Evolutionary conservation across 2,113 vertebrate species (phyloP), one percentile per base, ranked within the genome.

Genomic region (Emydocephalus ijimae): DNA sequence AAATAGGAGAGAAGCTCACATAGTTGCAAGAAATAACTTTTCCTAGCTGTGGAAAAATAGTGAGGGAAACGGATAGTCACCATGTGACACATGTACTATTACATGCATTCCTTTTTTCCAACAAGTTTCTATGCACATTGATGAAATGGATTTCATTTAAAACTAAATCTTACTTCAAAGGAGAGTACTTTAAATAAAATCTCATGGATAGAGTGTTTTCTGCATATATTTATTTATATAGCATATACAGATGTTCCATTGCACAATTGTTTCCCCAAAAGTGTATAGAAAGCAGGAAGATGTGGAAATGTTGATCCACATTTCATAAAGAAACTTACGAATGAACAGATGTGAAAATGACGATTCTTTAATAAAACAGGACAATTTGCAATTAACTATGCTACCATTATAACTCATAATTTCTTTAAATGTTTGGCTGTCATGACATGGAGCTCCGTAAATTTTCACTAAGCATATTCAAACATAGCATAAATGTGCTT

Each of bases 401-500:
- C 39, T 8, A 34, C 88, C 50, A 18, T 26, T 26, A 24, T 55
- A 56, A 54, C 21, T 4, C 29, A 61, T 12, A 52, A 52, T 12
- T 50, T 87, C 45, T 29, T 52, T 21, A 29, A 39, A 52, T 43
- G 48, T 87, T 88, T 92, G 91, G 56, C 91, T 87, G 94, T 56
- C 0, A 95, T 93, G 95, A 95, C 94, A 90, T 48, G 48, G 24
- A 93, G 34, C 92, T 89, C 94, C 69, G 61, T 23, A 95, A 94
- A 93, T 93, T 95, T 94, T 87, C 43, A 93, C 9, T 90, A 91
- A 90, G 34, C 94, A 5, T 39, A 48, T 94, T 89, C 69, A 95
- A 97, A 96, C 88, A 95, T 85, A 29, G 7, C 92, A 85, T 89
- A 95, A 94, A 95, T 3, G n/a, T 85, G 48, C 43, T 94, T 95